Percentiles rank a stretch among this genome's conserved stretches.
Conservation (phyloP, 2,113 vertebrate species). For the Actenoides hombroni region DNA sequence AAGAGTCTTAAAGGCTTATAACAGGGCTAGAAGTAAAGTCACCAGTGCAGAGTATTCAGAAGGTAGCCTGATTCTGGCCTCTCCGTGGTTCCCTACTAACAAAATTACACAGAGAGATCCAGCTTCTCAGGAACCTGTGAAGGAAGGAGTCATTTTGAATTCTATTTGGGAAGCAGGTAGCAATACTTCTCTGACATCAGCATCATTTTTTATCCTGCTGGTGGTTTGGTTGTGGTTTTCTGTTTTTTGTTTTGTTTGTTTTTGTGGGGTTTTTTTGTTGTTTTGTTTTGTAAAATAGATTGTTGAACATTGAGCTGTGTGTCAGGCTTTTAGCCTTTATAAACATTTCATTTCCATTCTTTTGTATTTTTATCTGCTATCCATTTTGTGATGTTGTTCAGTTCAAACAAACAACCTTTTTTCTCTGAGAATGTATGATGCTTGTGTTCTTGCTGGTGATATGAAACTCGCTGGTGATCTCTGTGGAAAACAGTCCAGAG, state of each 20-base stretch:
- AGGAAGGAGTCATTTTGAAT: not conserved
- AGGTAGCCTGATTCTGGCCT: not conserved
- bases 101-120: not conserved
- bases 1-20: not conserved
- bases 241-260: no score
- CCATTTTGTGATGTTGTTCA: not conserved
- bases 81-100: not conserved
- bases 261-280: no score
- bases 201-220: not conserved
- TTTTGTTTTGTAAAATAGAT: not conserved
- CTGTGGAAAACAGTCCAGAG: not conserved
- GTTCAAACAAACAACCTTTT: not conserved
- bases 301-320: not conserved
- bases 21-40: not conserved
- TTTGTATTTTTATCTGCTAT: not conserved
- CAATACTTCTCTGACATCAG: not conserved
- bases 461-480: not conserved
- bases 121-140: not conserved
- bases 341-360: not conserved
- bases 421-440: not conserved
- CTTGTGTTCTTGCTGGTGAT: not conserved
- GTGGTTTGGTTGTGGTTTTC: rapidly evolving
- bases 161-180: not conserved
- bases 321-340: not conserved
- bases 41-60: not conserved